Evolutionary conservation across 2,888 invertebrate genomes (phyloP), one percentile per base, ranked within the genome.

Genomic region (Leucophora obtusa): DNA sequence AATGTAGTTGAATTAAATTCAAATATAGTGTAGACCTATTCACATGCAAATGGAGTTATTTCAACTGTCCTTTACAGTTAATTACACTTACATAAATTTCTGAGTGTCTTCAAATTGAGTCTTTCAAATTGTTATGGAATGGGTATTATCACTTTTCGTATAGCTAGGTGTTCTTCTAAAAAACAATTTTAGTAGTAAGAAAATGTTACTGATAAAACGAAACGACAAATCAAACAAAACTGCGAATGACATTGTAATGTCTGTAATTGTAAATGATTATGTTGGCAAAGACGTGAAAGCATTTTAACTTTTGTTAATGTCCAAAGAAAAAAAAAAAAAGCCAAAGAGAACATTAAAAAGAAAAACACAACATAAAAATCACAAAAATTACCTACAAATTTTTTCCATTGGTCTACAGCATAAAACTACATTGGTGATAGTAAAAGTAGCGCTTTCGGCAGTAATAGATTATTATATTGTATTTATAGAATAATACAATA

Each of bases 251-350:
- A 58, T 54, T 59, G 62, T 69, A 35, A 69, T 75, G 62, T 47
- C 62, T 62, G 62, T 75, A 75, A 75, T 75, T 62, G 74, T 54
- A 68, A 75, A 68, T 68, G 74, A 68, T 62, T 75, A 62, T 62
- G 66, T 75, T 74, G 66, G 43, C 47, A 21, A 68, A 62, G 68
- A 68, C 54, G 68, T 68, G 74, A 54, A 74, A 60, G 50, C 11
- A 74, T 68, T 73, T 73, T 54, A 47, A 54, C 56, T 63, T 50
- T 43, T 53, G 56, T 51, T 50, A 51, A 53, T 73, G 73, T 50
- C 62, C 33, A 35, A 38, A 43, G 54, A 10, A 33, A 47, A 6
- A 28, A 63, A 47, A 1, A 50, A 54, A 56, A 53, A 5, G 1
- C 2, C 9, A n/a, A 28, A 28, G 7, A 28, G 6, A 28, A 28